A percentile compares a stretch with the other conserved stretches of the same genome.
Evolutionary conservation across 2,797 vertebrate species (phyloP).

Genomic region (Acrossocheilus wenchowensis): DNA sequence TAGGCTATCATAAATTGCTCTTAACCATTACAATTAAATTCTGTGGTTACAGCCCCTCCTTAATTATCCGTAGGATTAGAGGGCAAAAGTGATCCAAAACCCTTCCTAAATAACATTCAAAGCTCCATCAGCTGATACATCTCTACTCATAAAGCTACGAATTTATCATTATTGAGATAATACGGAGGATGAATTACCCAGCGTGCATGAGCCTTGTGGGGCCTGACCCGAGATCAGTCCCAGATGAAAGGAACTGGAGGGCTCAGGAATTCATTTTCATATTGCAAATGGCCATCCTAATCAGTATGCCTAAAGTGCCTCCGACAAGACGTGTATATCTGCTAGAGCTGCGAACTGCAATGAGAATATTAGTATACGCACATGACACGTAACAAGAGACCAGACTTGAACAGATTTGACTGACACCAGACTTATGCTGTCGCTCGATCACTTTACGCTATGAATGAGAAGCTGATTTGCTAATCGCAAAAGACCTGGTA

Average conservation of each 20-base stretch:
- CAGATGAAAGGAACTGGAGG: constrained; percentile 72
- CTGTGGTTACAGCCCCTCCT: constrained; percentile 13
- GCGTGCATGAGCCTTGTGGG: constrained; percentile 68
- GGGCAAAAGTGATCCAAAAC: constrained; percentile 72
- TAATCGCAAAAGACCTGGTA: constrained; percentile 74
- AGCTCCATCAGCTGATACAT: constrained; percentile 76
- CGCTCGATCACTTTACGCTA: constrained; percentile 40
- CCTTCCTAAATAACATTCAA: constrained; percentile 80
- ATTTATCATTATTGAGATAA: constrained; percentile 83
- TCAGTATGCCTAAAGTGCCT: constrained; percentile 79
- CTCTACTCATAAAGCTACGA: constrained; percentile 76
- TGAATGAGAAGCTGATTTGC: constrained; percentile 68
- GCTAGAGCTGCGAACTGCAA: background rate
- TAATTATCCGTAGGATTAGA: constrained; percentile 66
- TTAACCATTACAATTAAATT: constrained; percentile 33
- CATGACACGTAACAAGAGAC: constrained; percentile 60
- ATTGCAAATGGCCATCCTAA: constrained; percentile 76
- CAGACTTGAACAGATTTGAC: constrained; percentile 64
- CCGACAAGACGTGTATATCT: constrained; percentile 72
- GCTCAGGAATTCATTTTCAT: constrained; percentile 85
- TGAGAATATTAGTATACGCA: constrained; percentile 12
- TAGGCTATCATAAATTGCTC: constrained; percentile 22
- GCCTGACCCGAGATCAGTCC: constrained; percentile 79
- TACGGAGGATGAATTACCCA: constrained; percentile 79
- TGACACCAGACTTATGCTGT: constrained; percentile 59